Base-by-base conservation (phyloP, 2,113 vertebrate species). In the Menidia beryllina region DNA sequence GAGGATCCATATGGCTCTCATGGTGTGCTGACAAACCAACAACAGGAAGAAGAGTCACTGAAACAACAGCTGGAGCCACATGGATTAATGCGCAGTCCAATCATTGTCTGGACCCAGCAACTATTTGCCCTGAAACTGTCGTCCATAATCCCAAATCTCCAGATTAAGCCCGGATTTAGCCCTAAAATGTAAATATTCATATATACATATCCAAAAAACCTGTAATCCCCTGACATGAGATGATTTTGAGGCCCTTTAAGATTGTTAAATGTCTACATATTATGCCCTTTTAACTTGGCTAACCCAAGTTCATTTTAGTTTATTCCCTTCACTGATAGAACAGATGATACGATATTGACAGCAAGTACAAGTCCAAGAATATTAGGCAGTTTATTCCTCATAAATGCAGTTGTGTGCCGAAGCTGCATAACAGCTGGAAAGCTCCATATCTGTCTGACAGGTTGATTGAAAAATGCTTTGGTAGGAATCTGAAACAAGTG, bases 71-170 rank as follows among this genome's bases (percentile, higher is more conserved):
- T 63, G 72, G 68, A 68, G 39, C 39, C 58, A 53, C 3, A 10
- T 17, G 69, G 79, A 82, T 82, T 78, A 74, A 61, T 38, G 6
- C 38, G 53, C 79, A 49, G 69, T 82, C 69, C 41, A 38, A 25
- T n/a, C 27, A 24, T 21, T 13, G 34, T 64, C 63, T 55, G 73
- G 63, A 63, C 73, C 10, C 30, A 34, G 49, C 65, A 34, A 55
- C 45, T 24, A 24, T 34, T 27, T 36, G 62, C 26, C 68, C 68
- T 41, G 48, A 58, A 76, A 67, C 69, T 7, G 64, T 70, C 58
- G 47, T 25, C 48, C 52, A 14, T 19, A 56, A 67, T 68, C 69
- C 58, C 4, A 15, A 43, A 0, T 59, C 5, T 45, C 15, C 24
- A 59, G 54, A 55, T 65, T 54, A 75, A 54, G 13, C 30, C 65